Evolutionary conservation across 2,113 vertebrate species (phyloP), one percentile per base, ranked within the genome.

Genomic region (Ochotona princeps): DNA sequence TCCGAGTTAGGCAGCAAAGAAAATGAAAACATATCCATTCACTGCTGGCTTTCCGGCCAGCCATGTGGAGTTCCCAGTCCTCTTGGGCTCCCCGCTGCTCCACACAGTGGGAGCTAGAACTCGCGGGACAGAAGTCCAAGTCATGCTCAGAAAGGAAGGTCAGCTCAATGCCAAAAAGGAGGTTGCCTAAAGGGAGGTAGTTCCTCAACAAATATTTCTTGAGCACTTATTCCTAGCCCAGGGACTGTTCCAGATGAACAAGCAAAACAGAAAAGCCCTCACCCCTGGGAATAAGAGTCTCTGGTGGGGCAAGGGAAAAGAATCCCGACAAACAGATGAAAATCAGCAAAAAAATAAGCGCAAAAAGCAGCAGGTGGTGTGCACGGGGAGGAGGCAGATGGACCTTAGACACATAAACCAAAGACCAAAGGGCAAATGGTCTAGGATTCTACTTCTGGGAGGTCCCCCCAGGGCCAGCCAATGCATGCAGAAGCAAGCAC

Each of bases 251-350:
- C 67, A 28, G 49, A 83, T 54, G 73, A 90, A 51, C 10, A 3
- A 90, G 28, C 60, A 67, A 87, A 79, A 78, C 30, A 87, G 14
- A 35, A 66, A 30, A 87, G n/a, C 30, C 83, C 78, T 79, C 79
- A 30, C 60, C 28, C 76, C 25, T 67, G 38, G 21, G 54, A 61
- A 73, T 57, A 35, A 79, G 66, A 66, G 47, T 20, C 79, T 38
- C 61, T 81, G 20, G 61, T 38, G 4, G 38, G 20, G 12, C 1
- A 14, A 18, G 20, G 8, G 21, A 6, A 23, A 28, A 38, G 5
- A 57, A 17, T 61, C 25, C 60, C 21, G n/a, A 32, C 32, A 82
- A 63, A 35, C 38, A 57, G 54, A 61, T 15, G 18, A 54, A n/a
- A 61, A 57, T 10, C 38, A 75, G 82, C 38, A 66, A 78, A 76